Evolutionary conservation across 1,140 invertebrate genomes (phyloP), one percentile per base, ranked within the genome.

Genomic region (Leptonema lineaticorne): DNA sequence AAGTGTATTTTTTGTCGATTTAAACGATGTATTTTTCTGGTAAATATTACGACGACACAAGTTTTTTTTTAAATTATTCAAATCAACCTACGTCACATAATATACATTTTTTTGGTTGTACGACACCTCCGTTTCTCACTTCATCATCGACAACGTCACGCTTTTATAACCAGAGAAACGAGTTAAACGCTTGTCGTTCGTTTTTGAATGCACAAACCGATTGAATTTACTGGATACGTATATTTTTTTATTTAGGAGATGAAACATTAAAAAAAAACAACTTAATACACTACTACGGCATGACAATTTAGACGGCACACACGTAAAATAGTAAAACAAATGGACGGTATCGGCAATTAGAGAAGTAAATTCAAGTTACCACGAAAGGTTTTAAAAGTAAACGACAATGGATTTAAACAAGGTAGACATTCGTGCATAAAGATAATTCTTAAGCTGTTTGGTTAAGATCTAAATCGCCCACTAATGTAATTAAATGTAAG

Each of bases 401-500:
- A 53, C 20, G 50, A 53, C 27, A 53, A 53, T 53, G n/a, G 50
- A 26, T 53, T 53, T 8, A n/a, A 14, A 53, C 14, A 11, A 53
- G 27, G 27, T 26, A 22, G 50, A 14, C 50, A 9, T 53, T 53
- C 50, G 50, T 53, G 50, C 18, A 22, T 26, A 14, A 14, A 53
- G 7, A 53, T 24, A 24, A 53, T 53, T 53, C 20, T 7, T 20
- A 18, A 8, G 9, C 8, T 48, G 46, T 24, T 14, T 26, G 50
- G n/a, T 53, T 18, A 26, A 24, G 18, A 26, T 53, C 50, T 53
- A 18, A 26, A 53, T 48, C 22, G 27, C 24, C 50, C 9, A 53
- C 50, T 53, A 53, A 53, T 53, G 50, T 53, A 26, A 53, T 53
- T 18, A 53, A 24, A 53, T 53, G 8, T 50, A 4, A 50, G 24